Evolutionary conservation across 2,113 vertebrate species (phyloP).

Genomic region (Echinops telfairi): DNA sequence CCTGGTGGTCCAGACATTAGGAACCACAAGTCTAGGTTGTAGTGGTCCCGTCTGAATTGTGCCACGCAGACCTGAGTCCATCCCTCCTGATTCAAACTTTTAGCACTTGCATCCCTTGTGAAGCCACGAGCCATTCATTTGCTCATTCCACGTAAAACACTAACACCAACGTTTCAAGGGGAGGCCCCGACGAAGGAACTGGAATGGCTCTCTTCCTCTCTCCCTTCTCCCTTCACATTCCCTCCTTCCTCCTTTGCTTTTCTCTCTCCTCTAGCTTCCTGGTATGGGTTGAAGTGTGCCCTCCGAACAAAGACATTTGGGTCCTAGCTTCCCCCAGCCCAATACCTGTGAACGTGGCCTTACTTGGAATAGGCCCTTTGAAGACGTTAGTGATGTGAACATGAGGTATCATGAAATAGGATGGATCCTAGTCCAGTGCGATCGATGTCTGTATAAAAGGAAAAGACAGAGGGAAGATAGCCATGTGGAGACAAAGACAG

Average conservation of each 20-base stretch:
- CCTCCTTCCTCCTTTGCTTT: background rate
- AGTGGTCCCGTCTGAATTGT: background rate
- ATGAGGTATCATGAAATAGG: background rate
- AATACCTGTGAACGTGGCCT: background rate
- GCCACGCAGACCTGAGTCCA: background rate
- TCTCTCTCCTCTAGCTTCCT: constrained; percentile 12
- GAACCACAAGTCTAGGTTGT: background rate
- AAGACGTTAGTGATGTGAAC: background rate
- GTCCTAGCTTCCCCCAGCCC: background rate
- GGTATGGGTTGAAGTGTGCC: background rate
- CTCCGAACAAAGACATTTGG: background rate
- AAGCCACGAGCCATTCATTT: background rate
- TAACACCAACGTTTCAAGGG: background rate
- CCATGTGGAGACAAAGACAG: background rate
- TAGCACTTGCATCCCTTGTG: background rate
- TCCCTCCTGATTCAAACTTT: background rate
- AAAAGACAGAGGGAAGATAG: background rate
- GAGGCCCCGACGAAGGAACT: background rate
- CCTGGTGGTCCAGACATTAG: background rate
- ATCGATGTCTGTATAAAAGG: background rate
- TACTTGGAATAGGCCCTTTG: background rate
- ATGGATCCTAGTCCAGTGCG: background rate
- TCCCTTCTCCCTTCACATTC: background rate
- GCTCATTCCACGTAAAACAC: background rate
- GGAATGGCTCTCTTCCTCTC: constrained; percentile 13